These are phyloP conservation scores for Hippoglossus hippoglossus DNA, from an alignment of 2,797 vertebrate genomes.

Conservation along the genomic window DNA sequence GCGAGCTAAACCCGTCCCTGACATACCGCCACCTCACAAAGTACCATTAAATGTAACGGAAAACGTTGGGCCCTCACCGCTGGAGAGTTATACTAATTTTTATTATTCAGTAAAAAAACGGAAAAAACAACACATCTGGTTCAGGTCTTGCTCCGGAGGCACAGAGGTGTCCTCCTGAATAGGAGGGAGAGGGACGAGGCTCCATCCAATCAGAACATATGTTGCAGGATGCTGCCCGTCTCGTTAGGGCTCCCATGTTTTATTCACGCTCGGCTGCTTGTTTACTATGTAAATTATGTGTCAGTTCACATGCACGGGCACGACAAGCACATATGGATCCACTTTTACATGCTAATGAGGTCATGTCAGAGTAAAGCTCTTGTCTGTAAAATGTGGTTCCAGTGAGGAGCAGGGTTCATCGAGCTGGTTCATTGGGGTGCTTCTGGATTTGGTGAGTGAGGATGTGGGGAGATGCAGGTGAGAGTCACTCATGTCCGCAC, in stretches of 20 bases:
- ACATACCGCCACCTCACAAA: slow-evolving; percentile 16
- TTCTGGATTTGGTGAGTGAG: not conserved
- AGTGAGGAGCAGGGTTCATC: slow-evolving; percentile 3
- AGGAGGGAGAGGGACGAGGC: slow-evolving; percentile 3
- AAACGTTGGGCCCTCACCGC: not conserved
- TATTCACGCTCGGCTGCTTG: slow-evolving; percentile 71
- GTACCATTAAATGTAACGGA: slow-evolving; percentile 26
- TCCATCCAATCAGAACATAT: slow-evolving; percentile 65
- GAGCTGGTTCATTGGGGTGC: slow-evolving; percentile 17
- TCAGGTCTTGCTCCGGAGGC: slow-evolving; percentile 22
- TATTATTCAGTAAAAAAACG: slow-evolving; percentile 12
- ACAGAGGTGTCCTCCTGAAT: slow-evolving; percentile 26
- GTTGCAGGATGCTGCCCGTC: slow-evolving; percentile 66
- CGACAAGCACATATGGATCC: slow-evolving; percentile 72
- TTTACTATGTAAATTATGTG: slow-evolving; percentile 77
- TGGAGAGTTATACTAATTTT: slow-evolving; percentile 14
- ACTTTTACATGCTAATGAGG: slow-evolving; percentile 78
- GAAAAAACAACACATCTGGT: slow-evolving; percentile 26
- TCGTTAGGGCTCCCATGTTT: slow-evolving; percentile 71
- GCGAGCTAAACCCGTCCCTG: slow-evolving; percentile 29
- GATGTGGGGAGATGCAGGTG: not conserved
- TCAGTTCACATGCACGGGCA: slow-evolving; percentile 76
- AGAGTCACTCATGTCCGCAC: not conserved
- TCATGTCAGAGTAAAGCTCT: slow-evolving; percentile 53
- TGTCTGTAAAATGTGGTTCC: slow-evolving; percentile 21